phyloP scores from a whole-genome alignment of 2,797 vertebrate genomes.

The Pseudomugil tenellus region DNA sequence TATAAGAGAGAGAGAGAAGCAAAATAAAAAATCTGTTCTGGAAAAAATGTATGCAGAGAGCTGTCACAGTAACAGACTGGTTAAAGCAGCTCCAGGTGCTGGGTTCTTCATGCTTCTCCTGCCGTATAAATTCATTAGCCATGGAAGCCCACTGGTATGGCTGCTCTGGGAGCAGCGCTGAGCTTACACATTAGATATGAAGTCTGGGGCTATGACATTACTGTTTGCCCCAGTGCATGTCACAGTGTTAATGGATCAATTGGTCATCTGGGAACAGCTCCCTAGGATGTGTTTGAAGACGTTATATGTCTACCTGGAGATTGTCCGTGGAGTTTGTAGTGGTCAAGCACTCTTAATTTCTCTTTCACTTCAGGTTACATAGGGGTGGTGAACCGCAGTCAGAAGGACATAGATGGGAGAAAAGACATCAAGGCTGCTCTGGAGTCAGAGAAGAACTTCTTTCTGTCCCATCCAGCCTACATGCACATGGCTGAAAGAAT shows the following conservation, averaged over 20 bases:
- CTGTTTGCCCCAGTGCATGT: conserved; percentile 36
- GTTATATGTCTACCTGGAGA: conserved; percentile 5
- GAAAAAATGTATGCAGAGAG: conserved; percentile 1
- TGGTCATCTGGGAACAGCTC: conserved; percentile 29
- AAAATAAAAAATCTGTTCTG: not conserved
- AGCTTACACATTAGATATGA: conserved; percentile 60
- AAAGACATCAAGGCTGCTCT: conserved; percentile 87
- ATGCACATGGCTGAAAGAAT: conserved; percentile 86
- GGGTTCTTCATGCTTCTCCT: conserved; percentile 73
- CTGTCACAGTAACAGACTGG: conserved; percentile 33
- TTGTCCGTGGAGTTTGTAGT: conserved; percentile 12
- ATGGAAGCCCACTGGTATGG: conserved; percentile 67
- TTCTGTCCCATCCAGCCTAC: conserved; percentile 86
- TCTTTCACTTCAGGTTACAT: conserved; percentile 82
- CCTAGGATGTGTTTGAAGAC: conserved; percentile 33
- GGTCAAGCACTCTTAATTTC: conserved; percentile 25
- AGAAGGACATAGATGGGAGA: conserved; percentile 89
- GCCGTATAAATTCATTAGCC: conserved; percentile 77
- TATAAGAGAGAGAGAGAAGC: not conserved
- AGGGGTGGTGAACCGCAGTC: conserved; percentile 89
- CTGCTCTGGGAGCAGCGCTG: conserved; percentile 36
- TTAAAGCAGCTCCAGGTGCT: conserved; percentile 78
- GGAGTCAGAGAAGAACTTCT: conserved; percentile 85
- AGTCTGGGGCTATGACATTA: conserved; percentile 54
- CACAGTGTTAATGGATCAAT: conserved; percentile 42